Base-by-base conservation (phyloP, 2,113 vertebrate genomes). In the Dendropsophus ebraccatus region DNA sequence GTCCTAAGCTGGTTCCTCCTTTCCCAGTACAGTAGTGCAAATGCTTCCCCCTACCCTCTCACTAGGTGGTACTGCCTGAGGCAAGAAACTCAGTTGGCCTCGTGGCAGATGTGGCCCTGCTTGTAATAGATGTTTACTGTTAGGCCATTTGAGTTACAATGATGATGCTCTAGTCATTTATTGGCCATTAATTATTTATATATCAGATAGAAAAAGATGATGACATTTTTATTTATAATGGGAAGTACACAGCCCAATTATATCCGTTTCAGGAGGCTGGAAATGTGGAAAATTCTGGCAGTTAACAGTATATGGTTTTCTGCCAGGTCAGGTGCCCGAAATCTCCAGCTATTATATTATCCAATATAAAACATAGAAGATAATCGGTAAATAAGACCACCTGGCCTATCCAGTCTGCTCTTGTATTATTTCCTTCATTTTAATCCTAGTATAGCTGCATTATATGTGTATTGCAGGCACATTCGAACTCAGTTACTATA, bases 261-360 rank as follows among this genome's bases (percentile, higher is more conserved):
- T 69, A 30, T 37, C 65, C 17, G 21, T 69, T 65, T 69, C 32
- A 69, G 65, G 8, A 12, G 65, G 8, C 17, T 35, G 30, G 65
- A 69, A 35, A 69, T 35, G 17, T 69, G 65, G 65, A 69, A 69
- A 35, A 35, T 69, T 30, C 65, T 9, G 30, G 19, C 65, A 35
- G 17, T 13, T 62, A 62, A 21, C 54, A 56, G 4, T 62, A 12
- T 25, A 65, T 67, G 62, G 65, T 67, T 67, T 67, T 14, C 65
- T 32, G 62, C 62, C 25, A 65, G 30, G 35, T 30, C 65, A 69
- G 65, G 65, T 69, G 65, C 6, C 65, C 35, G 65, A 30, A 69
- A 69, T 69, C 65, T 69, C 65, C 65, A 69, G 65, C 32, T 17
- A 69, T 69, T 19, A 65, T 65, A 65, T 65, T 30, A 69, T 69